Base-by-base conservation (phyloP, 1,140 invertebrate genomes). In the Gryon sp. region DNA sequence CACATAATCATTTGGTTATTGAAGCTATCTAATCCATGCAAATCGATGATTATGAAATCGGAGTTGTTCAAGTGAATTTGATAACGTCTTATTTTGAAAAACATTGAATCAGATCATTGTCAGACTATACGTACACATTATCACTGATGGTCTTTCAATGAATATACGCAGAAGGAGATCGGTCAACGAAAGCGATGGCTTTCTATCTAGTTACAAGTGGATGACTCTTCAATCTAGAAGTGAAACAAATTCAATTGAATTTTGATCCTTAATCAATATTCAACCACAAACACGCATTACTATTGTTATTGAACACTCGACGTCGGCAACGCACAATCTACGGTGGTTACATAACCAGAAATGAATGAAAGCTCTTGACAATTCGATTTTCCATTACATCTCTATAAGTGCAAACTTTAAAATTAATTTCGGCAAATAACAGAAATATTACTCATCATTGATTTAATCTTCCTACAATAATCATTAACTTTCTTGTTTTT, bases 191-290 rank as follows among this genome's bases (percentile, higher is more conserved):
- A 65, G 59, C 57, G 45, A 63, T 43, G 57, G 62, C 50, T 48
- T 69, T 59, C 63, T 63, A 76, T 76, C 63, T 63, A 46, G 65
- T 69, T 70, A 57, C 28, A 65, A 15, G 11, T 52, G 34, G 50
- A 76, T 55, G 36, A 45, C 65, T 69, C 50, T 69, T 70, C 52
- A 57, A 43, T 69, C 36, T 65, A 16, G 45, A 66, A 68, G 57
- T 50, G 48, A 76, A 76, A 76, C 50, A 69, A 62, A 73, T 78
- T 73, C 48, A 66, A 73, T 55, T 69, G 68, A 63, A 78, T 57
- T 73, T 69, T 68, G 68, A 68, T 73, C 69, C 57, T 78, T 78
- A 66, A 73, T 78, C 69, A 73, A 78, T 69, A 69, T 65, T 59
- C 76, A 45, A 55, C 68, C 68, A 46, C 75, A 62, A 77, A 72